Conservation (phyloP, 1,140 invertebrate genomes). For the Heliothis subflexa region DNA sequence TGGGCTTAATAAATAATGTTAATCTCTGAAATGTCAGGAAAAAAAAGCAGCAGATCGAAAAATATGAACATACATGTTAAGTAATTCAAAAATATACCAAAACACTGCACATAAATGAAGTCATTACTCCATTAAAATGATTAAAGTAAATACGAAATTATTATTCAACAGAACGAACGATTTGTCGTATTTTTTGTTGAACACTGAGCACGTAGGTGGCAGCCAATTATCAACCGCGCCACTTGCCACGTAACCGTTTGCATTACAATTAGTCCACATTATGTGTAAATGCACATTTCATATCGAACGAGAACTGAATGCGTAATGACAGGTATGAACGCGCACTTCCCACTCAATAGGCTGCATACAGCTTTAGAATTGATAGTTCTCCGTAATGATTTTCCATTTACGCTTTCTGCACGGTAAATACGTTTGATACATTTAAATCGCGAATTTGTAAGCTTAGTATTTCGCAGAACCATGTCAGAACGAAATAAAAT, state of each 20-base stretch:
- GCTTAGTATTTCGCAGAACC: too few species aligned
- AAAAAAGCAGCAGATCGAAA: too few species aligned
- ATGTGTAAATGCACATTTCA: conserved; percentile 48
- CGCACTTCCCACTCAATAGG: neutral
- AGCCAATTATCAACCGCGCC: conserved; percentile 35
- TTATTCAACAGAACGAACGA: conserved; percentile 33
- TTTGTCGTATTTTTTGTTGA: conserved; percentile 27
- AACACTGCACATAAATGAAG: conserved; percentile 1
- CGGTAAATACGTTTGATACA: too few species aligned
- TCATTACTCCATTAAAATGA: conserved; percentile 13
- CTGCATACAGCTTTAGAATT: conserved; percentile 18
- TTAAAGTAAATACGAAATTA: conserved; percentile 22
- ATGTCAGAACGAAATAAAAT: neutral
- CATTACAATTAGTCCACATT: conserved; percentile 45
- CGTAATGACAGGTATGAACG: conserved; percentile 18
- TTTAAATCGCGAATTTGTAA: too few species aligned
- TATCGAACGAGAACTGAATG: conserved; percentile 35
- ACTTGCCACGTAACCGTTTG: conserved; percentile 34
- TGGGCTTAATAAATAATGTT: too few species aligned
- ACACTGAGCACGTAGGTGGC: conserved; percentile 28
- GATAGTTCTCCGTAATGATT: conserved; percentile 7
- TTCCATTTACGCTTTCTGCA: neutral
- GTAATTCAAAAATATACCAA: neutral
- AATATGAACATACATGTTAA: too few species aligned
- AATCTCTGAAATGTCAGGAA: too few species aligned